phyloP scores from a whole-genome alignment of 1,140 invertebrate genomes.

The Oscheius sp. region DNA sequence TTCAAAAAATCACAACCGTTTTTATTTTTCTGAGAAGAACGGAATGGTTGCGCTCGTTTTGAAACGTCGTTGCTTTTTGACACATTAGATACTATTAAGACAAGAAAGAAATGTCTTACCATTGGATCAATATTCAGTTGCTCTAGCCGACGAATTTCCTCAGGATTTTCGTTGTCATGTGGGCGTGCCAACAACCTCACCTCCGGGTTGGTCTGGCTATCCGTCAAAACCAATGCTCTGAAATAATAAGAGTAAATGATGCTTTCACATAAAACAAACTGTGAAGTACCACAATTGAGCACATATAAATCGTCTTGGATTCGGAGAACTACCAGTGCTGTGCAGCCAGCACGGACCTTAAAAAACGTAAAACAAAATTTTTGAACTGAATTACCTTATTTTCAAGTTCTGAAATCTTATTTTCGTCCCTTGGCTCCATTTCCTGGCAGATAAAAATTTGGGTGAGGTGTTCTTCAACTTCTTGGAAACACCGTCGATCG shows the following conservation, averaged over 20 bases:
- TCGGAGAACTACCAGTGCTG: conserved; percentile 20
- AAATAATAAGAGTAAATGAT: not conserved
- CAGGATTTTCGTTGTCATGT: conserved; percentile 22
- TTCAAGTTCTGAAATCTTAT: conserved; percentile 7
- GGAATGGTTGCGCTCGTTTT: not conserved
- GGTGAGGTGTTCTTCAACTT: not conserved
- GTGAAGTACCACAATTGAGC: conserved; percentile 23
- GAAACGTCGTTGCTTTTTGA: not conserved
- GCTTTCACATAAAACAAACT: not conserved
- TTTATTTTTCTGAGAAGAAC: too few species aligned
- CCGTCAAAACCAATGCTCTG: not conserved
- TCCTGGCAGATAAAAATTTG: not conserved
- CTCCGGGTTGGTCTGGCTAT: not conserved
- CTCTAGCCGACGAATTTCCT: conserved; percentile 4
- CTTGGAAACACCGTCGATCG: not conserved
- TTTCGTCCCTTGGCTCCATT: not conserved
- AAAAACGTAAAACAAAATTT: not conserved
- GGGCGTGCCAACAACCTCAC: not conserved
- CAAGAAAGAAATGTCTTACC: not conserved
- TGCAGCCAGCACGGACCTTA: conserved; percentile 25
- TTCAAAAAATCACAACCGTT: not conserved
- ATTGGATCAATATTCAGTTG: conserved; percentile 14
- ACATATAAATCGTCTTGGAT: conserved; percentile 25
- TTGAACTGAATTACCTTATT: conserved; percentile 2
- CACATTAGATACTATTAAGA: not conserved